Base-by-base conservation (phyloP, 2,797 vertebrate genomes). In the Molossus alvarezi region DNA sequence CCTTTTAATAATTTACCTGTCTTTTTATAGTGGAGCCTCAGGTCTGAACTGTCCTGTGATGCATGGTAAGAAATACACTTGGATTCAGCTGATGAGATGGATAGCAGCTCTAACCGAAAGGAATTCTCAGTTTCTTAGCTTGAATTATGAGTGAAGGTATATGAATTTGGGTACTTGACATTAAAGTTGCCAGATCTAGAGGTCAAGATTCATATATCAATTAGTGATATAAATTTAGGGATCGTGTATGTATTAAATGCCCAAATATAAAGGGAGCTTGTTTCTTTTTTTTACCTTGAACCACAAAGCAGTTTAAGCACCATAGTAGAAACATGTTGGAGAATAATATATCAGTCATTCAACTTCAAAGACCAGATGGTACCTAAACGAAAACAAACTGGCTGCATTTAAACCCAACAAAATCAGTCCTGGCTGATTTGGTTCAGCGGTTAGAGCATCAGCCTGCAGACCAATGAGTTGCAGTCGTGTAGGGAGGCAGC, bases 1-100 rank as follows among this genome's bases (percentile, higher is more conserved):
- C 37, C 73, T 2, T 77, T 97, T 98, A 98, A 97, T 97, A 62
- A 97, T 95, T 85, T 94, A 62, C 77, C 20, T 88, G 55, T 51
- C 29, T 1, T 65, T 73, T 23, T 53, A 11, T 51, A 0, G 5
- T 57, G 65, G 71, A 20, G 62, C 18, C 29, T 90, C 20, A 67
- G n/a, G 20, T 75, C 33, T 69, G 67, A 5, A 17, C 57, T n/a
- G 11, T 18, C 53, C 27, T 29, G 0, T 29, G 64, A 23, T 8
- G n/a, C 3, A 5, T 3, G 21, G 9, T 27, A 5, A 60, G 41
- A n/a, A 20, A 10, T 6, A 14, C 9, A 62, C 17, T 10, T 33
- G 37, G 17, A 15, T 67, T 67, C 2, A 0, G 75, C 90, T 12
- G 18, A 18, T 13, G 51, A 48, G n/a, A 4, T 0, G 2, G 11